A percentile compares a stretch with the other conserved stretches of the same genome.
Conservation (phyloP, 2,797 vertebrate genomes). For the Lycodopsis pacificus region DNA sequence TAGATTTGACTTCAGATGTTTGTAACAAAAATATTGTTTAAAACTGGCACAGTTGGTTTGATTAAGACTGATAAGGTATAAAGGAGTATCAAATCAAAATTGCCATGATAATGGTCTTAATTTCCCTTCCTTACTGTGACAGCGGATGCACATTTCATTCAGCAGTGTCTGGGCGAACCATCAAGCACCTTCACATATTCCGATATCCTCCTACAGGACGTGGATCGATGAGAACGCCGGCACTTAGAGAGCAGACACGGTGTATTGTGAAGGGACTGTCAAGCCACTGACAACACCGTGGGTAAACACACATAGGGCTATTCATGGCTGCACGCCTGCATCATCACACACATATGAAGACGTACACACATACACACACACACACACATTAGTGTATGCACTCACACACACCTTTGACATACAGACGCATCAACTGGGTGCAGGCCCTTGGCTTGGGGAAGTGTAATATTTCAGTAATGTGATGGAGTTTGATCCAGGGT, state of each 20-base stretch:
- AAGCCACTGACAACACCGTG: conserved; percentile 88
- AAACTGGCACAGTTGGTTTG: neutral
- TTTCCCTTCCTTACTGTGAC: conserved; percentile 1
- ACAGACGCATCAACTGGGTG: conserved; percentile 81
- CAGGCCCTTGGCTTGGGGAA: conserved; percentile 66
- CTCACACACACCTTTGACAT: conserved; percentile 83
- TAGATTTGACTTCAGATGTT: neutral
- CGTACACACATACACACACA: conserved; percentile 52
- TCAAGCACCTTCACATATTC: conserved; percentile 34
- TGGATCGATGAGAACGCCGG: conserved; percentile 86
- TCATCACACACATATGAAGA: conserved; percentile 40
- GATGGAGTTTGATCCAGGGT: conserved; percentile 95
- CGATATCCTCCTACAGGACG: conserved; percentile 57
- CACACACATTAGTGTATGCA: conserved; percentile 51
- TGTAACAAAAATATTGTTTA: neutral
- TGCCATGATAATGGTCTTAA: neutral
- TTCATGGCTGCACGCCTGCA: conserved; percentile 75
- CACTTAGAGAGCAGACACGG: conserved; percentile 85
- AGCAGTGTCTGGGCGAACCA: conserved; percentile 20
- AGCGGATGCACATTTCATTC: conserved; percentile 10
- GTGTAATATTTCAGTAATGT: conserved; percentile 96
- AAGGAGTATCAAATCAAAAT: neutral
- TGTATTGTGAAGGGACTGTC: conserved; percentile 89
- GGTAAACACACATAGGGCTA: conserved; percentile 91
- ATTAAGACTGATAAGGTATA: neutral